Evolutionary conservation across 2,797 vertebrate genomes (phyloP), one percentile per base, ranked within the genome.

Genomic region (Neosilurus mollespiculum): DNA sequence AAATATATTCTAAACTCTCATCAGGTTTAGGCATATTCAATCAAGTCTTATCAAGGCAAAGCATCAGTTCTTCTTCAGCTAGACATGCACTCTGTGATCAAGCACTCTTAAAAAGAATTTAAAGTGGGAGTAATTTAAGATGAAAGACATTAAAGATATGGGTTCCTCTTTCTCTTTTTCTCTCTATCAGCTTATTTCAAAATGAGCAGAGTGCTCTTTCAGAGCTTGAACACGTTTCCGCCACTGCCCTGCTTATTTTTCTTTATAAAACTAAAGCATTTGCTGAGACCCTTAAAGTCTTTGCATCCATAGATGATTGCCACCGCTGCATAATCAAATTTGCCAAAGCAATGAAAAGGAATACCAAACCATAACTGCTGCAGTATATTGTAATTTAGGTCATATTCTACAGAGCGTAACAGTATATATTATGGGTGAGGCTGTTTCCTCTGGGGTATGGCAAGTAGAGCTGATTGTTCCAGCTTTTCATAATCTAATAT

Each of bases 201-300:
- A 85, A 76, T 83, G 73, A 24, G 61, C 67, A 82, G 81, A 86
- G 79, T 80, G 73, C 58, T 83, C 80, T 86, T 84, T 81, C 86
- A 81, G 73, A 61, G 24, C 22, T 56, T 61, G 83, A 70, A 83
- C 69, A 30, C 82, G 75, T 82, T 75, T 89, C 84, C 83, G 72
- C 86, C 86, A 81, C 80, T 70, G 72, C 73, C 53, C 80, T 80
- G 85, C 82, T 89, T 90, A 92, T 91, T 91, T 90, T 87, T 91
- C 88, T 90, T 90, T 90, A 92, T 91, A 91, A 92, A 88, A 83
- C 85, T 73, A 76, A 78, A 87, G 85, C 86, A 69, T 59, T 77
- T 71, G 82, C 85, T 86, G 83, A 83, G 88, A 87, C 83, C n/a
- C 11, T 67, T 80, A 66, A 80, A 67, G 62, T 58, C 51, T 76